These are phyloP conservation scores for Doryteuthis pealeii DNA, from an alignment of 1,140 invertebrate genomes.

Conservation along the genomic window DNA sequence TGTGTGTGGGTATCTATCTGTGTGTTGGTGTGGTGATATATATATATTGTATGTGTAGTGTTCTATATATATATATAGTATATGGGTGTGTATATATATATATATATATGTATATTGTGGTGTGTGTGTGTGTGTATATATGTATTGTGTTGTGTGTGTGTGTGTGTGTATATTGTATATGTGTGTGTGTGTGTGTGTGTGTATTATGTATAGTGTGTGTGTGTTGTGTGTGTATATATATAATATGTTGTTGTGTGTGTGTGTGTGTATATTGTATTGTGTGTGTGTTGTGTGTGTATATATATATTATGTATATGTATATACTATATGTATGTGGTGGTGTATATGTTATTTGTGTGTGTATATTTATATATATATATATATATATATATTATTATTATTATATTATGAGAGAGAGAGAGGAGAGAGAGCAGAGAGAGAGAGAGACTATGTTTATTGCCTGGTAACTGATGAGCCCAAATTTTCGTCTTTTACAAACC, in stretches of 20 bases:
- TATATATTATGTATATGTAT: not conserved
- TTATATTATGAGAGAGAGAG: too few species aligned
- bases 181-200: not conserved
- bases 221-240: not conserved
- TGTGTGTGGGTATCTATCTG: not conserved
- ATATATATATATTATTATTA: not conserved
- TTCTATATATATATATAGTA: not conserved
- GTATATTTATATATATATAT: constrained; percentile 4
- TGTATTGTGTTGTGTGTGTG: too few species aligned
- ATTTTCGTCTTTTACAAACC: too few species aligned
- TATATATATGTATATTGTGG: not conserved
- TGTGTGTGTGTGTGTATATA: not conserved
- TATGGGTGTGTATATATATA: not conserved
- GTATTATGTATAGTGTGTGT: not conserved
- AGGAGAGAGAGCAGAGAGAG: too few species aligned
- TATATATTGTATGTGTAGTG: not conserved
- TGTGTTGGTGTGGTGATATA: not conserved
- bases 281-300: not conserved
- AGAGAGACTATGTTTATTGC: too few species aligned
- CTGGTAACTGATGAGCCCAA: too few species aligned
- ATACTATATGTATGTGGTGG: not conserved
- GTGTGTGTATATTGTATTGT: not conserved
- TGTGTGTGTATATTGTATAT: not conserved
- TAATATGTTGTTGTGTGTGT: not conserved
- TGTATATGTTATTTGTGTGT: not conserved